Evolutionary conservation across 2,797 vertebrate genomes (phyloP).

Genomic region (Carcharodon carcharias): DNA sequence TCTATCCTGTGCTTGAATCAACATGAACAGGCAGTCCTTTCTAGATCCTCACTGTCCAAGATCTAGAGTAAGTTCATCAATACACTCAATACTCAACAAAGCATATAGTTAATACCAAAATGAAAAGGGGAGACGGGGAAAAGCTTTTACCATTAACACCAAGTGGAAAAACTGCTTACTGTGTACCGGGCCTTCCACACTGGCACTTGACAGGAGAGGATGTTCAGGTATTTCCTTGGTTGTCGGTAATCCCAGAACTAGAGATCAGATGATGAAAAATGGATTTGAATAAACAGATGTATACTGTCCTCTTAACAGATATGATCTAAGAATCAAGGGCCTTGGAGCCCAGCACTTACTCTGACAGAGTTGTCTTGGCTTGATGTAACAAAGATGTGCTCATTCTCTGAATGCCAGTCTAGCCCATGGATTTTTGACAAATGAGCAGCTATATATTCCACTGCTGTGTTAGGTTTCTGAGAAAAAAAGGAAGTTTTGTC

Average conservation of each 20-base stretch:
- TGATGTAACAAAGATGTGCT: conserved; percentile 84
- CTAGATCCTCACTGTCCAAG: neutral
- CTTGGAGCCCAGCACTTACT: conserved; percentile 56
- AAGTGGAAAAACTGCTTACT: conserved; percentile 55
- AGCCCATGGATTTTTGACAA: conserved; percentile 94
- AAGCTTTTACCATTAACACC: conserved; percentile 22
- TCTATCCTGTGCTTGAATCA: neutral
- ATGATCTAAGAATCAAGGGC: conserved; percentile 18
- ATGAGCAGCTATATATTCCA: conserved; percentile 91
- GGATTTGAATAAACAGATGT: neutral
- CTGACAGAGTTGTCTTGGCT: conserved; percentile 97
- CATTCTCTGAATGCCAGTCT: conserved; percentile 95
- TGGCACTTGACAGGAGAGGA: conserved; percentile 91
- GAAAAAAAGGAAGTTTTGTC: conserved; percentile 41
- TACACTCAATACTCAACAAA: neutral
- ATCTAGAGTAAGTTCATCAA: neutral
- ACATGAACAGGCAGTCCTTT: neutral
- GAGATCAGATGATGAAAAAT: neutral
- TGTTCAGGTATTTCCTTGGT: conserved; percentile 90
- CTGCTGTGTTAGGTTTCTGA: conserved; percentile 88
- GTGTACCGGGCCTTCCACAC: conserved; percentile 98
- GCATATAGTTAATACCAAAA: neutral
- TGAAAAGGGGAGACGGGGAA: neutral
- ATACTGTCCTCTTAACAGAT: neutral
- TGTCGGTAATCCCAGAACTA: conserved; percentile 98